A percentile compares a stretch with the other conserved stretches of the same genome.
Evolutionary conservation across 2,888 invertebrate genomes (phyloP).

Genomic region (Timandra comae): DNA sequence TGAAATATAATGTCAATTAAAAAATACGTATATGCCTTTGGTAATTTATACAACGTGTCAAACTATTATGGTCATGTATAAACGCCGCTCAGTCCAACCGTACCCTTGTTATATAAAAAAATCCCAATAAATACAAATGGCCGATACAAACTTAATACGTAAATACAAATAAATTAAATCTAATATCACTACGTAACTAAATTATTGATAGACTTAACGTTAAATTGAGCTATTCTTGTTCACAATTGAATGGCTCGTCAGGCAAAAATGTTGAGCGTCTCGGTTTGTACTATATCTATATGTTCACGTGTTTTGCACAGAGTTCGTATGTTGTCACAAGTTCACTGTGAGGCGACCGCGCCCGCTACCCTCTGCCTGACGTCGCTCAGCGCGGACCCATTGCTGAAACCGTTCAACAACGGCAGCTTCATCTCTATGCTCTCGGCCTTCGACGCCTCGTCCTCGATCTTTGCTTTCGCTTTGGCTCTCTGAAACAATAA

Average conservation of each 20-base stretch:
- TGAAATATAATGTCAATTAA: background rate
- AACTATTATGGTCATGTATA: too few species aligned
- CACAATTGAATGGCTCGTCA: conserved; percentile 18
- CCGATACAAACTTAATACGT: background rate
- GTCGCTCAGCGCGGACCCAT: conserved; percentile 54
- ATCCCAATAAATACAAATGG: too few species aligned
- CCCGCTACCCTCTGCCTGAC: conserved; percentile 67
- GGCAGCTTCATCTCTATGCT: conserved; percentile 55
- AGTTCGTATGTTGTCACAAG: too few species aligned
- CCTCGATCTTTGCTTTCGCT: conserved; percentile 43
- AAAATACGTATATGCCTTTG: background rate
- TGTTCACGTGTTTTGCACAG: conserved; percentile 21
- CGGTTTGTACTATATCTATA: conserved; percentile 21
- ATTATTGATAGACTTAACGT: background rate
- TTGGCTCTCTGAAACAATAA: conserved; percentile 27
- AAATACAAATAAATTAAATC: conserved; percentile 32
- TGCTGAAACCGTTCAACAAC: conserved; percentile 62
- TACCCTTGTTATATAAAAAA: too few species aligned
- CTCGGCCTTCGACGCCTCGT: conserved; percentile 39
- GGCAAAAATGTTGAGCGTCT: conserved; percentile 19
- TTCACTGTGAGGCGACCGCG: conserved; percentile 66
- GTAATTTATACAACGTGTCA: too few species aligned
- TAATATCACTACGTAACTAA: conserved; percentile 31
- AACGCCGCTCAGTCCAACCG: too few species aligned
- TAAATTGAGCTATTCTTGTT: conserved; percentile 46